These are phyloP conservation scores for Urocitellus parryii DNA, from an alignment of 2,113 vertebrate species.

Conservation along the genomic window DNA sequence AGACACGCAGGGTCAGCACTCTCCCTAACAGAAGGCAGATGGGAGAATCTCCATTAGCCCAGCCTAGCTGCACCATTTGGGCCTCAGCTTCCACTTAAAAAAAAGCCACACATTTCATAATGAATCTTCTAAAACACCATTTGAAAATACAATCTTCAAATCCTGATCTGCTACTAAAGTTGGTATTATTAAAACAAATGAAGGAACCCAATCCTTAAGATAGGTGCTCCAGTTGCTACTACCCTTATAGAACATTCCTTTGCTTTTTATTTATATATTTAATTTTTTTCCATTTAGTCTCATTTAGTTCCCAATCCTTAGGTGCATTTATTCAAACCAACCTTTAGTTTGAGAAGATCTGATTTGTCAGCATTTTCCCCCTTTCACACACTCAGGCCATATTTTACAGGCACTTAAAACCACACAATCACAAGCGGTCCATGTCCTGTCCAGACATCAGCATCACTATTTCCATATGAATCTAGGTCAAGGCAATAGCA, in stretches of 20 bases:
- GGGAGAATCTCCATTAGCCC: neutral
- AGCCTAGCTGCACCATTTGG: constrained; percentile 57
- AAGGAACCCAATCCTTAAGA: neutral
- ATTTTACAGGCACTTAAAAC: constrained; percentile 91
- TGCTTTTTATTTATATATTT: neutral
- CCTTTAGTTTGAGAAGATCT: constrained; percentile 89
- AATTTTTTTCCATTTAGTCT: constrained; percentile 17
- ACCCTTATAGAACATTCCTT: constrained; percentile 12
- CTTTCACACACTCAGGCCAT: constrained; percentile 89
- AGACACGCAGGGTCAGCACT: constrained; percentile 58
- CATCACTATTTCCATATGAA: constrained; percentile 88
- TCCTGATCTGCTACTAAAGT: constrained; percentile 57
- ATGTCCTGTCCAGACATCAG: constrained; percentile 88
- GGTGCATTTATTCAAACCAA: constrained; percentile 91
- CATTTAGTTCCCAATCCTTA: constrained; percentile 85
- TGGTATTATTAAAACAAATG: constrained; percentile 6
- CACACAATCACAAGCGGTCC: constrained; percentile 82
- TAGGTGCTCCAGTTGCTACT: neutral
- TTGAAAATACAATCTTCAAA: constrained; percentile 69
- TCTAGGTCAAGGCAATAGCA: constrained; percentile 90
- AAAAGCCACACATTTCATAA: constrained; percentile 67
- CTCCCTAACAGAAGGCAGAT: constrained; percentile 73
- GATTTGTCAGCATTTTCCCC: constrained; percentile 90
- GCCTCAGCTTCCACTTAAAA: constrained; percentile 45
- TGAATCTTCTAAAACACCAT: constrained; percentile 70